Base-by-base conservation (phyloP, 2,888 invertebrate species). In the Ctena decussata region DNA sequence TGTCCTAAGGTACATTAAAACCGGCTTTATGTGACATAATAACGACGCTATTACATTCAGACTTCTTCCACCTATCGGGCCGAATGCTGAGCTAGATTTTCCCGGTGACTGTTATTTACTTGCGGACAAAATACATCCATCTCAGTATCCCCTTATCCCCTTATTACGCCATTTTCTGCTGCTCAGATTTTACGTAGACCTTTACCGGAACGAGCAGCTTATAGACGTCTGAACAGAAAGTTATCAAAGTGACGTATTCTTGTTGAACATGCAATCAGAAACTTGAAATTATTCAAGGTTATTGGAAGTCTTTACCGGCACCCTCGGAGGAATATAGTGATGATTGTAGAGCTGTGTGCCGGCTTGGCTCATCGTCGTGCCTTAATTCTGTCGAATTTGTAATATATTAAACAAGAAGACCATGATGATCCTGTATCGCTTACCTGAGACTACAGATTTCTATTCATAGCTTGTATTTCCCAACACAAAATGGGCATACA, bases 41-140 rank as follows among this genome's bases (percentile, higher is more conserved):
- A 78, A 77, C 39, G 82, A 82, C 60, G 82, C 77, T 0, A 53
- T 69, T 32, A 65, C 77, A 15, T 78, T 77, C 60, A 44, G 30
- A 5, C 11, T 65, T 0, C 77, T 82, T 71, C 35, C 21, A 3
- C 35, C 37, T 21, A 39, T 82, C 6, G 77, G 82, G 18, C 27
- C 60, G 1, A 60, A 60, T 21, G 32, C 0, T 0, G 46, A 77
- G 12, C 37, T 82, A 1, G 35, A n/a, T 12, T 77, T 82, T 49
- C 82, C 79, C 1, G 57, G 49, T 3, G 11, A 75, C 0, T 57
- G 57, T 24, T 21, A 8, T 79, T 18, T 60, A 30, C 39, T 79
- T 2, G 83, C 41, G 0, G 83, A 79, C 39, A 79, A 79, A 27
- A 83, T 79, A 5, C 79, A 83, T 49, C 78, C 75, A 0, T 79